Conservation (phyloP, 2,113 vertebrate genomes). For the Cyanoramphus novaezelandiae region DNA sequence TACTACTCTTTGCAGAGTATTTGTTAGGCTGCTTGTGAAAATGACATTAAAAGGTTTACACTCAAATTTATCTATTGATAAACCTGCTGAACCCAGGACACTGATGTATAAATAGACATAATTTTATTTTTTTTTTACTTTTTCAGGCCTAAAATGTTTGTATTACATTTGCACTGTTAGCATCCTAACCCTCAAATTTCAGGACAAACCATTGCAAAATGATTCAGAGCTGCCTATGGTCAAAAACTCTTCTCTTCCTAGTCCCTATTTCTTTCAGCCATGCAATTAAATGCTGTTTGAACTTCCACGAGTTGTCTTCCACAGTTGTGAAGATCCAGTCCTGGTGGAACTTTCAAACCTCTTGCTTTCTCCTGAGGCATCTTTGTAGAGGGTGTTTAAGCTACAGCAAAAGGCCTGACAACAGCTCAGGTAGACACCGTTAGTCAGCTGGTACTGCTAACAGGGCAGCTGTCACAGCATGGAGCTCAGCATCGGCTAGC, state of each 20-base stretch:
- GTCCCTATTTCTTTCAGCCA: fast-evolving
- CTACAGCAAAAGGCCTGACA: not conserved
- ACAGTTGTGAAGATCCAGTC: not conserved
- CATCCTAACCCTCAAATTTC: not conserved
- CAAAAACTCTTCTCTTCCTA: not conserved
- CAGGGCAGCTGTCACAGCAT: not conserved
- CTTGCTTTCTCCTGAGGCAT: fast-evolving
- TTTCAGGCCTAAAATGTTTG: not conserved
- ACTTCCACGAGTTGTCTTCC: not conserved
- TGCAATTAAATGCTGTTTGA: not conserved
- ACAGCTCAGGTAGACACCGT: not conserved
- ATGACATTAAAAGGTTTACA: not conserved
- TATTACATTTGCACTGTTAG: not conserved
- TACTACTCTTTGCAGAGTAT: not conserved
- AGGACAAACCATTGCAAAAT: not conserved
- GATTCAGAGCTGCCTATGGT: not conserved
- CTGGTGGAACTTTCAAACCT: not conserved
- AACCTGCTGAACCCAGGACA: no score
- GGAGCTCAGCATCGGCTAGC: not conserved
- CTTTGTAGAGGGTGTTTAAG: not conserved
- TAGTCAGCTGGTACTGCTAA: not conserved
- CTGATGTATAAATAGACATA: not conserved
- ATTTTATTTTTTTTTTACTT: not conserved
- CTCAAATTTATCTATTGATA: not conserved
- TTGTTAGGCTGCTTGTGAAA: not conserved